Conservation (phyloP, 1,140 invertebrate genomes). For the Globodera rostochiensis region DNA sequence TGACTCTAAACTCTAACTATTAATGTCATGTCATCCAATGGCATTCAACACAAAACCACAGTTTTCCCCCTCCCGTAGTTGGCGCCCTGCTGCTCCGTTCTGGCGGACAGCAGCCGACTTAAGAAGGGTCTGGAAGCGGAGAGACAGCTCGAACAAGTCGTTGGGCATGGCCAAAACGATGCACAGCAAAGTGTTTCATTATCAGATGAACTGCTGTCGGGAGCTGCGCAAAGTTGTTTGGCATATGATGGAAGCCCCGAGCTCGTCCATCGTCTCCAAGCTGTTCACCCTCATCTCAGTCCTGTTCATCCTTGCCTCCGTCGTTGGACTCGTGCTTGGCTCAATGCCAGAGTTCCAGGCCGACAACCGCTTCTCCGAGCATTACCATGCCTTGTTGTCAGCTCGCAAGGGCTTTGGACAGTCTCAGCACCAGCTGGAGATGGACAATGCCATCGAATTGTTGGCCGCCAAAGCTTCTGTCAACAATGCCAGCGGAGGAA, state of each 20-base stretch:
- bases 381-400: slow-evolving; percentile 52
- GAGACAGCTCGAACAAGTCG: slow-evolving; percentile 53
- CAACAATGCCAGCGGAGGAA: background rate
- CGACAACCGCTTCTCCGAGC: slow-evolving; percentile 54
- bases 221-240: slow-evolving; percentile 54
- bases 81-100: slow-evolving; percentile 52
- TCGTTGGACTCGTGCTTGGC: slow-evolving; percentile 60
- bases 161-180: background rate
- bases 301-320: slow-evolving; percentile 58
- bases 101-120: slow-evolving; percentile 33
- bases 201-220: slow-evolving; percentile 45
- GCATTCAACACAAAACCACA: no score
- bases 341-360: slow-evolving; percentile 65
- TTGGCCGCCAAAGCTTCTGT: background rate
- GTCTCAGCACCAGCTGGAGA: slow-evolving; percentile 19
- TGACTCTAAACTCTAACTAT: background rate
- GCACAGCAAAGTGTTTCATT: background rate
- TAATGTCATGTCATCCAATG: background rate
- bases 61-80: slow-evolving; percentile 36
- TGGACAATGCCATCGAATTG: background rate
- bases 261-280: slow-evolving; percentile 54
- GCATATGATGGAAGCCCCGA: slow-evolving; percentile 59
- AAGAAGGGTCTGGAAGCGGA: slow-evolving; percentile 43
- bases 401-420: slow-evolving; percentile 32
- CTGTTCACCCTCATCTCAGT: slow-evolving; percentile 59